Evolutionary conservation across 2,797 vertebrate genomes (phyloP), one percentile per base, ranked within the genome.

Genomic region (Pseudomugil tenellus): DNA sequence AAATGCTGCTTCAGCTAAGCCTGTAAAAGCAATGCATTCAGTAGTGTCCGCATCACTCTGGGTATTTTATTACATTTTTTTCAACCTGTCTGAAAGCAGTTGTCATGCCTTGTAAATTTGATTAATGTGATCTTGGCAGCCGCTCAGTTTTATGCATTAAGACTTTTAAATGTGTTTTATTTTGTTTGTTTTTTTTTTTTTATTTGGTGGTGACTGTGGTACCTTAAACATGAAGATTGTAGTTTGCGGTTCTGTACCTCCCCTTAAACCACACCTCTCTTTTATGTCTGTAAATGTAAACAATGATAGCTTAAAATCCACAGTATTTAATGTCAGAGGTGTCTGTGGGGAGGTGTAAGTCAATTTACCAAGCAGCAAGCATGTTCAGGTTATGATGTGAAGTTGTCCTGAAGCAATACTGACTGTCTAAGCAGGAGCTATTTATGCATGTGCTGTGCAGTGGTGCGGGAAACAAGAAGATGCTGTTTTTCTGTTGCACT

Each of bases 381-480:
- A 79, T 77, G 92, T 84, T 89, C 82, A 81, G 92, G 88, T 86
- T 92, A 92, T 92, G 90, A 91, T 92, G 89, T 71, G 83, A 90
- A 77, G 72, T 32, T 90, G 83, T 92, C 92, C 90, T 54, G 75
- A 83, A 93, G 93, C 87, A 70, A 70, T 80, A 1, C 79, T 86
- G 86, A 57, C 60, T 86, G 91, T 90, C 88, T 92, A 84, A 92
- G 85, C 91, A 85, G 84, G 79, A 88, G 79, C 91, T 92, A 92
- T 95, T 95, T 96, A 93, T 93, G 93, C 92, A 94, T 93, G 92
- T 92, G 91, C 86, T 95, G 93, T 93, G 92, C 93, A 94, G 87
- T 87, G 87, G 90, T 91, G 91, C 91, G 94, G 94, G 92, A 96
- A 95, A 95, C 92, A 91, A 88, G 83, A 91, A 91, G 85, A 90